Evolutionary conservation across 2,888 invertebrate species (phyloP).

Genomic region (Idaea straminata): DNA sequence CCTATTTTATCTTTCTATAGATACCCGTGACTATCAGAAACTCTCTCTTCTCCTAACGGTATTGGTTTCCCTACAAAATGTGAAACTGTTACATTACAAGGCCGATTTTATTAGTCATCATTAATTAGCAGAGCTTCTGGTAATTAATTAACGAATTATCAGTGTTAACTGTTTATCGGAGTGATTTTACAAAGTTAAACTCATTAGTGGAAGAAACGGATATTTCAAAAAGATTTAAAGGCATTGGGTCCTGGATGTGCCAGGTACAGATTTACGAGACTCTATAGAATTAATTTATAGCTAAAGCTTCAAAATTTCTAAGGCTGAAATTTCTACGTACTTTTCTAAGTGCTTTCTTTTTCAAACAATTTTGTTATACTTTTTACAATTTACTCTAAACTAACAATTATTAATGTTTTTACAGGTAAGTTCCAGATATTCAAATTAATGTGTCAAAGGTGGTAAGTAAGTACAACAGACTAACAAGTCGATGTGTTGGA

Average conservation of each 20-base stretch:
- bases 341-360: background rate
- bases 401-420: slow-evolving; percentile 29
- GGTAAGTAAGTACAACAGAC: slow-evolving; percentile 23
- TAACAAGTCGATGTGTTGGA: slow-evolving; percentile 27
- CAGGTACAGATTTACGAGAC: background rate
- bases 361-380: slow-evolving; percentile 2
- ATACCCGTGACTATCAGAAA: background rate
- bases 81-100: background rate
- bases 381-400: background rate
- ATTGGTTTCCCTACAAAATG: background rate
- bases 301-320: background rate
- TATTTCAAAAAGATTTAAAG: background rate
- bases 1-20: background rate
- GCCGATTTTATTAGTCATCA: background rate
- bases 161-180: background rate
- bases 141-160: background rate
- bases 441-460: slow-evolving; percentile 39
- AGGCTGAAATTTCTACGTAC: too few relatives aligned
- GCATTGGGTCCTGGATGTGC: background rate
- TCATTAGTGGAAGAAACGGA: background rate
- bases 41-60: background rate
- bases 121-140: background rate
- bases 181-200: background rate
- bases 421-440: slow-evolving; percentile 44
- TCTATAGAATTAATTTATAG: background rate